phyloP scores from a whole-genome alignment of 2,888 invertebrate species.

The Ligdia adustata region DNA sequence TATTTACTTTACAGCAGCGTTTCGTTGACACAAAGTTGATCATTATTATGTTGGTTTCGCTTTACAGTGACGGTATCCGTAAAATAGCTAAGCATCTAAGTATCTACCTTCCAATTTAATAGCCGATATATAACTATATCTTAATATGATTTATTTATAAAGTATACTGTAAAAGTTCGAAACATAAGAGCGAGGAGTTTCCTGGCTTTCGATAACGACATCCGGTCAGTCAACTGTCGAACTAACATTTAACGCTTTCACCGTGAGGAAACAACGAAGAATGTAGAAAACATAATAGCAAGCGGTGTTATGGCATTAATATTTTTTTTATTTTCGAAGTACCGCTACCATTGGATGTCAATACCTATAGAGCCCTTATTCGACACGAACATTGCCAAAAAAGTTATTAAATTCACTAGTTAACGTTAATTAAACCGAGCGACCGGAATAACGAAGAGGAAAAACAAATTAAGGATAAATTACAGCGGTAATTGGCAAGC shows the following conservation, averaged over 20 bases:
- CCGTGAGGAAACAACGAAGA: no score
- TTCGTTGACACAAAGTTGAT: slow-evolving; percentile 13
- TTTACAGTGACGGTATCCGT: slow-evolving; percentile 3
- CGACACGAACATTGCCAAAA: no score
- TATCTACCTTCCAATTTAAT: no score
- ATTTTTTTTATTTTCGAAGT: no score
- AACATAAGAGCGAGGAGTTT: neutral
- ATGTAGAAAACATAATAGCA: no score
- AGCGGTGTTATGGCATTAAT: no score
- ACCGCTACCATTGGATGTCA: no score
- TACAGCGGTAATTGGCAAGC: slow-evolving; percentile 37
- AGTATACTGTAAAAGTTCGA: neutral
- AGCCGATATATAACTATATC: no score
- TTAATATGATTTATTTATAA: no score
- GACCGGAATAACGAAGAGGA: slow-evolving; percentile 13
- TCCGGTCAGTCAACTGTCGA: neutral
- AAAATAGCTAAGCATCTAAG: neutral
- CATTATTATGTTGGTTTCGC: slow-evolving; percentile 6
- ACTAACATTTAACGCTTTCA: slow-evolving; percentile 1
- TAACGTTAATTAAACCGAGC: slow-evolving; percentile 1
- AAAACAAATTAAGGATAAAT: slow-evolving; percentile 36
- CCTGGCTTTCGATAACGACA: no score
- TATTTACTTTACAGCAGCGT: slow-evolving; percentile 25
- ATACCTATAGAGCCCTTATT: no score
- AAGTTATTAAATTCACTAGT: no score